Base-by-base conservation (phyloP, 2,888 invertebrate genomes). In the Eupithecia inturbata region DNA sequence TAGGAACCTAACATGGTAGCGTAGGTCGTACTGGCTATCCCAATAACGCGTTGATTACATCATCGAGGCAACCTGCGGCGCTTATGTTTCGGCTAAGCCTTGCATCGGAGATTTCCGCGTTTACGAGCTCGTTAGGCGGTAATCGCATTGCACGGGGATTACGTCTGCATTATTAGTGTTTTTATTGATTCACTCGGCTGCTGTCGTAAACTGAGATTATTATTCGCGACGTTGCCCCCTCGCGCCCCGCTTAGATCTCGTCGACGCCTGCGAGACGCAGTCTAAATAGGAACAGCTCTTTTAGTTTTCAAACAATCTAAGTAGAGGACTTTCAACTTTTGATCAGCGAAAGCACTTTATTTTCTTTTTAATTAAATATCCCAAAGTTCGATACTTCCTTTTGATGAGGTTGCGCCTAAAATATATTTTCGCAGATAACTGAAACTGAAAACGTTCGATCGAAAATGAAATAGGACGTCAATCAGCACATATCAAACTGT, bases 111-210 rank as follows among this genome's bases (percentile, higher is more conserved):
- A 93, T 92, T 92, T 92, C 85, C 88, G 63, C 63, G 63, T 94
- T 94, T 94, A 94, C 92, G 94, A 94, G 90, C 92, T 93, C 94
- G 93, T 94, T 93, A 93, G 93, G 88, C 89, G 67, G 93, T 93
- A 93, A 93, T 93, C 93, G 91, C 92, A 90, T 88, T 93, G 94
- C 93, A 94, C 90, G 92, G 87, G 92, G 94, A 92, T 94, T 93
- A 94, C 91, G 91, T 88, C 90, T 91, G 94, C 94, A 94, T 94
- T 94, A 94, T 94, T 94, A 94, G 94, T 94, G 94, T 94, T 94
- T 94, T 94, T 94, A 94, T 94, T 94, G 94, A 94, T 94, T 94
- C 93, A 92, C 93, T 94, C 94, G 94, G 94, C 90, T 91, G 89
- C 91, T 87, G 91, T 94, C 94, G 94, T 94, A 94, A 94, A 94